These are phyloP conservation scores for Furcifer pardalis DNA, from an alignment of 2,797 vertebrate genomes.

Conservation along the genomic window DNA sequence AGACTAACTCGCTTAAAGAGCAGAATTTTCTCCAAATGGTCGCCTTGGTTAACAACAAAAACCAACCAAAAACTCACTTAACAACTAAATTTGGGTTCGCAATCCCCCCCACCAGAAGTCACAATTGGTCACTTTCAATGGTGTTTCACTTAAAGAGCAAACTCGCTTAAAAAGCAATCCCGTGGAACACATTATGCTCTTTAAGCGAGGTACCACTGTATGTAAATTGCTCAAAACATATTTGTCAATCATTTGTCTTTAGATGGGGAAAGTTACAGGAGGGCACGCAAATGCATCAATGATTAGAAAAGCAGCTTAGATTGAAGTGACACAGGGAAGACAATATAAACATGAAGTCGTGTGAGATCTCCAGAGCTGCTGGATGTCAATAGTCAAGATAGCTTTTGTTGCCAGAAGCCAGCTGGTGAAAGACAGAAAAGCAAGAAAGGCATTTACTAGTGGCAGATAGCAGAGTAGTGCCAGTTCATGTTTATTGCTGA, in stretches of 20 bases:
- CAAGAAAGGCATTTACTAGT: neutral
- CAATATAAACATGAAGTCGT: slow-evolving; percentile 10
- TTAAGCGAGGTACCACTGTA: no score
- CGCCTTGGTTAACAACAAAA: no score
- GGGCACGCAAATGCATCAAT: slow-evolving; percentile 37
- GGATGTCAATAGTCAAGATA: neutral
- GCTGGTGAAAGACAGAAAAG: slow-evolving; percentile 4
- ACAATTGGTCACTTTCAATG: no score
- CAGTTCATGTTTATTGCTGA: neutral
- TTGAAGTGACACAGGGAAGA: slow-evolving; percentile 22
- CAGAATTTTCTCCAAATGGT: no score
- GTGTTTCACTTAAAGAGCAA: no score
- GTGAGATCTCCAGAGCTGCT: neutral
- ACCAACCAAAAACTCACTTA: no score
- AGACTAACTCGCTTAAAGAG: no score
- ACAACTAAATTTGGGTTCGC: no score
- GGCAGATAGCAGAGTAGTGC: neutral
- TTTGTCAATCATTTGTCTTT: slow-evolving; percentile 62
- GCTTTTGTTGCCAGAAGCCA: neutral
- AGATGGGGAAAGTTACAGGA: slow-evolving; percentile 46
- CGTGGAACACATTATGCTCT: no score
- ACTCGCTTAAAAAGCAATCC: no score
- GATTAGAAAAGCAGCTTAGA: neutral
- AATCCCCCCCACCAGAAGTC: no score
- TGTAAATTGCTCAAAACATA: slow-evolving; percentile 53